Evolutionary conservation across 2,888 invertebrate genomes (phyloP), one percentile per base, ranked within the genome.

Genomic region (Alviniconcha strummeri): DNA sequence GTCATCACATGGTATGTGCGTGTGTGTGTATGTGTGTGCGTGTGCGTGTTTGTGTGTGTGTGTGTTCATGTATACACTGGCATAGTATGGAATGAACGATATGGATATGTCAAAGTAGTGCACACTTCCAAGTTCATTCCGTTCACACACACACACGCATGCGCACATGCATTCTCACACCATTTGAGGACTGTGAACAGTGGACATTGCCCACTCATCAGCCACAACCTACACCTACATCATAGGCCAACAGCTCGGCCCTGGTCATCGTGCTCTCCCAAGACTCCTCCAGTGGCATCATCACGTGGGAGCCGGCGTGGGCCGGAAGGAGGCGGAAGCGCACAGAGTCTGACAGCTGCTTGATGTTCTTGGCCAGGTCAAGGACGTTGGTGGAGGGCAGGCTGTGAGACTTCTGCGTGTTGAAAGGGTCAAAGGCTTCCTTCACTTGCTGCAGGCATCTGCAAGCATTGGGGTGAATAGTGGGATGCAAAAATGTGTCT

Each of bases 311-410:
- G 19, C 88, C 85, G 75, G 89, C 87, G 83, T 91, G 89, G 80
- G 90, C 93, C 92, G 94, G 94, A 71, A 95, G 92, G 84, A 95
- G 91, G 87, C 94, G 92, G 88, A 94, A 92, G 92, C 94, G 92
- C 5, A 96, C 93, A 88, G 95, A 95, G 90, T 96, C 95, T 0
- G 96, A 95, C 71, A 96, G 92, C 88, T 95, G 95, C 89, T 95
- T 94, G 92, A 95, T 96, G 0, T 95, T 95, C 72, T 95, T 94
- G 5, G 95, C 94, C 88, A 96, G 93, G 89, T 96, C 96, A 69
- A 96, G 91, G 84, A 96, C 95, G 92, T 92, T 91, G n/a, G 89
- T 90, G 11, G 92, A 88, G 9, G 88, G 86, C 78, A 89, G 85
- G 1, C 86, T 82, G 15, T 85, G 78, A 7, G 88, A 86, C 36